Evolutionary conservation across 1,140 invertebrate species (phyloP).

Genomic region (Drosophila murphyi): DNA sequence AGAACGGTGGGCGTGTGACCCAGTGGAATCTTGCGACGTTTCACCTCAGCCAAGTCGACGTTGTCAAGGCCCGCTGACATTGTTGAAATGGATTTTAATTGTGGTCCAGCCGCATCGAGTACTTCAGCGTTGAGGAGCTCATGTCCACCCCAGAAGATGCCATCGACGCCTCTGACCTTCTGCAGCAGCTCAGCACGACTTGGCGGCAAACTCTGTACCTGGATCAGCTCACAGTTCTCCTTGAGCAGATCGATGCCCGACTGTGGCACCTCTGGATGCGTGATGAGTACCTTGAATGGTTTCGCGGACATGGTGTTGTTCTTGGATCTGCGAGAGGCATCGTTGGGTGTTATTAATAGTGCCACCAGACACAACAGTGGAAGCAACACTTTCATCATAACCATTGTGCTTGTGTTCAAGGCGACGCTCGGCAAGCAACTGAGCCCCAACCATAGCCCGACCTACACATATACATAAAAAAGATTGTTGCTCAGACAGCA

Average conservation of each 20-base stretch:
- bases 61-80: constrained; percentile 95
- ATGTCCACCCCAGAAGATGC: constrained; percentile 88
- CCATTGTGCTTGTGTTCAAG: constrained; percentile 62
- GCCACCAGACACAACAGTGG: constrained; percentile 18
- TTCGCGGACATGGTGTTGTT: constrained; percentile 66
- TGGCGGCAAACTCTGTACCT: constrained; percentile 63
- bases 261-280: constrained; percentile 83
- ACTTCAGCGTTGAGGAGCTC: constrained; percentile 90
- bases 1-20: constrained; percentile 96
- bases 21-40: constrained; percentile 88
- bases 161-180: constrained; percentile 88
- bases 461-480: constrained; percentile 31
- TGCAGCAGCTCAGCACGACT: constrained; percentile 86
- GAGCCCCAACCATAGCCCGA: constrained; percentile 56
- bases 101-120: constrained; percentile 89
- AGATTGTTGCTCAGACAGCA: constrained; percentile 24
- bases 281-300: constrained; percentile 84
- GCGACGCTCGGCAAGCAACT: constrained; percentile 49
- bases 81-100: constrained; percentile 93
- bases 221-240: constrained; percentile 65
- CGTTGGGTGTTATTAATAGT: constrained; percentile 34
- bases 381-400: constrained; percentile 27
- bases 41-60: constrained; percentile 89
- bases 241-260: constrained; percentile 84
- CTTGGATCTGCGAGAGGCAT: constrained; percentile 55